phyloP scores from a whole-genome alignment of 2,797 vertebrate species.

The Channallabes apus region DNA sequence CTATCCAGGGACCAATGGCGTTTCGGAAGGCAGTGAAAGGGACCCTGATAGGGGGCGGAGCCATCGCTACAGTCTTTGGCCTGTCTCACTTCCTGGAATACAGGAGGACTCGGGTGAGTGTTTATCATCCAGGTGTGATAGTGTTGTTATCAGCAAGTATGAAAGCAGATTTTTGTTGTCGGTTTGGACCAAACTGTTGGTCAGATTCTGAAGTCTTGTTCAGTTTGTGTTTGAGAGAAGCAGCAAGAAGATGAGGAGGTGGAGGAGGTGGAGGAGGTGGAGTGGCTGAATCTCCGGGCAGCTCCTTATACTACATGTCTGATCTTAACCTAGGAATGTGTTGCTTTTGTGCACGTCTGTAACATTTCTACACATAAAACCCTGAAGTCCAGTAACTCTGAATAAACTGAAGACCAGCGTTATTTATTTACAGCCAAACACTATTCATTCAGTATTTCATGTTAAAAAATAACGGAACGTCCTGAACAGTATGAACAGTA shows the following conservation, averaged over 20 bases:
- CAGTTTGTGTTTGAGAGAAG: background rate
- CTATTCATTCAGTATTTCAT: background rate
- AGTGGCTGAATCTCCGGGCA: slow-evolving; percentile 23
- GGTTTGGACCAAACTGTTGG: slow-evolving; percentile 4
- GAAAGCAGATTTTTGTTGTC: background rate
- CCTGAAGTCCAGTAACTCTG: background rate
- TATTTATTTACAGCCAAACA: background rate
- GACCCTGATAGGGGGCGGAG: slow-evolving; percentile 84
- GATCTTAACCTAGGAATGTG: slow-evolving; percentile 66
- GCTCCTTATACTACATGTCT: slow-evolving; percentile 51
- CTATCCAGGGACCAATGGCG: slow-evolving; percentile 79
- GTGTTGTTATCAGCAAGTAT: background rate
- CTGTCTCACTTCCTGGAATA: slow-evolving; percentile 87
- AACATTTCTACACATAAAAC: background rate
- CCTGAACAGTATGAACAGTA: too few species aligned
- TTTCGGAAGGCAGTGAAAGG: slow-evolving; percentile 87
- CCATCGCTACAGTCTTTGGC: slow-evolving; percentile 81
- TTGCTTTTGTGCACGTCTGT: slow-evolving; percentile 21
- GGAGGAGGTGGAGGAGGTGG: background rate
- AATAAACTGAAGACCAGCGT: background rate
- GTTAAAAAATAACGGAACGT: background rate
- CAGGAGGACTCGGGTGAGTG: slow-evolving; percentile 80
- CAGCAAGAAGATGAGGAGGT: background rate
- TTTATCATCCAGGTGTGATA: background rate
- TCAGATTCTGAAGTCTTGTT: background rate